Conservation (phyloP, 2,113 vertebrate genomes). For the Crotalus helleri region DNA sequence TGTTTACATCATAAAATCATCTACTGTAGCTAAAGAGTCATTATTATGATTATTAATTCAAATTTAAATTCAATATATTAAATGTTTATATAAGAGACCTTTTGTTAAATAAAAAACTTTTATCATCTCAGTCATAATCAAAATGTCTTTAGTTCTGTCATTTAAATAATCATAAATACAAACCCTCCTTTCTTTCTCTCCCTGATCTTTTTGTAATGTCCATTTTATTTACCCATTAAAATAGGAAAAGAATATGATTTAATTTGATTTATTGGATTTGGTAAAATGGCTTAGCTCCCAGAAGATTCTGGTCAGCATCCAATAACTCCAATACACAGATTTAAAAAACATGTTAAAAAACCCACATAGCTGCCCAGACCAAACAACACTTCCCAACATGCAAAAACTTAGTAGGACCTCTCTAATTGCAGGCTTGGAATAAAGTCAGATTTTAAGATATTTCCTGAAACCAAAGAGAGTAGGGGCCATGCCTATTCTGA, state of each 20-base stretch:
- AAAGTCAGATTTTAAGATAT: neutral
- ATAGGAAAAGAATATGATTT: neutral
- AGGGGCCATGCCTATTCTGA: neutral
- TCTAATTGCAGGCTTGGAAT: neutral
- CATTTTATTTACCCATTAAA: neutral
- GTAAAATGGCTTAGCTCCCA: neutral
- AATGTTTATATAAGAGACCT: constrained; percentile 42
- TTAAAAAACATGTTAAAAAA: neutral
- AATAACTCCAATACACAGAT: neutral
- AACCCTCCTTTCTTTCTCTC: neutral
- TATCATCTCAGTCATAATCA: constrained; percentile 41
- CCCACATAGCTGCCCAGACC: neutral
- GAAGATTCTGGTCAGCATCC: neutral
- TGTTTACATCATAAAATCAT: neutral
- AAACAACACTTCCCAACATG: neutral
- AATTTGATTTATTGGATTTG: neutral
- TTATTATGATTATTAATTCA: constrained; percentile 24
- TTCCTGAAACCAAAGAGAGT: neutral
- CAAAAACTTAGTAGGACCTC: neutral
- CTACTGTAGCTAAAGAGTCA: neutral
- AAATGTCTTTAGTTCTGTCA: neutral
- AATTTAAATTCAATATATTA: constrained; percentile 41
- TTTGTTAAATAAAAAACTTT: constrained; percentile 48
- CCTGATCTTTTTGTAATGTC: neutral
- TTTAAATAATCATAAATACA: neutral